Base-by-base conservation (phyloP, 2,113 vertebrate genomes). In the Cranoglanis bouderius region DNA sequence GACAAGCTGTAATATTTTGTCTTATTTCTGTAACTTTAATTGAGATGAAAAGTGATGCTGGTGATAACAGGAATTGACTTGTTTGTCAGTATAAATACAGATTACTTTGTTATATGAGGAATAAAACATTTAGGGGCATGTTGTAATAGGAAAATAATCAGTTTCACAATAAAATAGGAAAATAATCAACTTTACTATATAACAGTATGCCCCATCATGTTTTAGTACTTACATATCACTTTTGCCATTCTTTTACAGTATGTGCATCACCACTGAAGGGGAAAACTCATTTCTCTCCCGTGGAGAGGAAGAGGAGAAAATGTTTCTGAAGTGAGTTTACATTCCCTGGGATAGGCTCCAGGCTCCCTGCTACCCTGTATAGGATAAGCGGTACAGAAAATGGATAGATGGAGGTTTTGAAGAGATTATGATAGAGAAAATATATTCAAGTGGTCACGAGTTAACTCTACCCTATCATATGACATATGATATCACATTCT, bases 271-370 rank as follows among this genome's bases (percentile, higher is more conserved):
- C 40, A 32, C 35, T 65, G 2, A 59, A 49, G n/a, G 40, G n/a
- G 43, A 65, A 61, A 63, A 75, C 35, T 86, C 43, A 88, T 86
- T 88, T 90, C 65, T 75, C 67, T 75, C 81, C 87, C 9, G 1
- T 35, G 6, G 67, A 84, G 81, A 88, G 29, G 19, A 70, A 59
- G 29, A 14, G 26, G 49, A 82, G 7, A 26, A 84, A 87, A 59
- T n/a, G 35, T 2, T 74, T 32, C 10, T 83, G 87, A n/a, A n/a
- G n/a, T n/a, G n/a, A n/a, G n/a, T n/a, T n/a, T n/a, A n/a, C n/a
- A n/a, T n/a, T n/a, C 46, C 46, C 46, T 46, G 46, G 7, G 46
- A 49, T 49, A 49, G 46, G 46, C 46, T 49, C 46, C 46, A 49
- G 46, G 8, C 8, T 49, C 46, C 46, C 8, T 49, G 8, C 46